These are phyloP conservation scores for Mustela erminea DNA, from an alignment of 2,797 vertebrate species.

Conservation along the genomic window DNA sequence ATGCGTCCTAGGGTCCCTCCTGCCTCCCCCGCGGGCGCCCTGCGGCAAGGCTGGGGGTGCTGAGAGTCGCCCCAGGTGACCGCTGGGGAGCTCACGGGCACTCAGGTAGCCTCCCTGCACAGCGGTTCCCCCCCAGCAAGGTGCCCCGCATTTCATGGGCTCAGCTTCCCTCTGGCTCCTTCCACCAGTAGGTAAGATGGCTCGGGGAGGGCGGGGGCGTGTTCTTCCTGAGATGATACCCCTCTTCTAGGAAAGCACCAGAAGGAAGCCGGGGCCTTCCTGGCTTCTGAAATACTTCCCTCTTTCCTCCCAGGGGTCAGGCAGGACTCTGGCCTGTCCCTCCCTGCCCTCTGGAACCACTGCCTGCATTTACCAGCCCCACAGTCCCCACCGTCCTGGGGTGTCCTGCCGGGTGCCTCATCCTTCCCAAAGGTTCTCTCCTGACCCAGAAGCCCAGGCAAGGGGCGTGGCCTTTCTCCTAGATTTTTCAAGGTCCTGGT, in stretches of 20 bases:
- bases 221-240: too few species aligned
- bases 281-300: too few species aligned
- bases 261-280: neutral
- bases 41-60: neutral
- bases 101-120: neutral
- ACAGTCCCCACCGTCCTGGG: neutral
- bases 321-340: neutral
- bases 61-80: neutral
- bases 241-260: neutral
- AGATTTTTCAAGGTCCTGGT: too few species aligned
- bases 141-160: rapidly evolving
- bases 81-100: neutral
- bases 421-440: neutral
- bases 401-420: neutral
- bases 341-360: neutral
- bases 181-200: too few species aligned
- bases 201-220: rapidly evolving
- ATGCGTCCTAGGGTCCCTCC: neutral
- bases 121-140: neutral
- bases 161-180: neutral
- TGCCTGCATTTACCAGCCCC: neutral
- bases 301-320: neutral
- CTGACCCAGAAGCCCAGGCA: neutral
- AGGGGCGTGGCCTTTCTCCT: neutral
- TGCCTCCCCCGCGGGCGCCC: neutral